phyloP scores from a whole-genome alignment of 2,797 vertebrate species.

The Toxotes lorentzi region DNA sequence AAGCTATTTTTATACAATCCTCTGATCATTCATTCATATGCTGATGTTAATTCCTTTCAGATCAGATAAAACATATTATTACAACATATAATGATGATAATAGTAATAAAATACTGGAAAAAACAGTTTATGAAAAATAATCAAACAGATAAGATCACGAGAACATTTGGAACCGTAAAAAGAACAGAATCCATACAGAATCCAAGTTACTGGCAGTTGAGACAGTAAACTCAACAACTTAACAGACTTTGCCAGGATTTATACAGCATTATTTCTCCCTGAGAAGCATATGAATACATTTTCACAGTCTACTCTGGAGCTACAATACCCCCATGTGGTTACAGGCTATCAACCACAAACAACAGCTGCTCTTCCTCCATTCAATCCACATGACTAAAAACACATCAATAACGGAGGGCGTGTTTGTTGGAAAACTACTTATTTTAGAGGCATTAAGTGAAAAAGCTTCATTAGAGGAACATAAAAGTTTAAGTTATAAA shows the following conservation, averaged over 20 bases:
- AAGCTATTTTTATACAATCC: neutral
- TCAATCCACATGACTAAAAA: neutral
- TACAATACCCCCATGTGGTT: constrained; percentile 52
- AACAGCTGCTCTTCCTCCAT: constrained; percentile 11
- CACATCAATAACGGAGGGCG: neutral
- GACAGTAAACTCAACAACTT: neutral
- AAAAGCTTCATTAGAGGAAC: neutral
- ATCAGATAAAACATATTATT: neutral
- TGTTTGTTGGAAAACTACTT: neutral
- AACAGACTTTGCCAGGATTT: neutral
- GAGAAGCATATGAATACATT: neutral
- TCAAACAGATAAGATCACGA: neutral
- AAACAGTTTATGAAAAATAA: neutral
- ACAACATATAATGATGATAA: neutral
- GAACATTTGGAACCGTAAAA: neutral
- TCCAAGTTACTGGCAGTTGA: neutral
- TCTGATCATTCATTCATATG: neutral
- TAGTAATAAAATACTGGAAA: neutral
- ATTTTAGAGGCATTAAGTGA: neutral
- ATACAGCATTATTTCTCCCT: neutral
- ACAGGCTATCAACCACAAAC: constrained; percentile 19
- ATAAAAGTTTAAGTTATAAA: neutral
- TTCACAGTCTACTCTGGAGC: neutral
- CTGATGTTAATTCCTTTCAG: neutral
- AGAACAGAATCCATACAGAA: neutral